A percentile compares a stretch with the other conserved stretches of the same genome.
Evolutionary conservation across 2,797 vertebrate species (phyloP).

Genomic region (Fringilla coelebs): DNA sequence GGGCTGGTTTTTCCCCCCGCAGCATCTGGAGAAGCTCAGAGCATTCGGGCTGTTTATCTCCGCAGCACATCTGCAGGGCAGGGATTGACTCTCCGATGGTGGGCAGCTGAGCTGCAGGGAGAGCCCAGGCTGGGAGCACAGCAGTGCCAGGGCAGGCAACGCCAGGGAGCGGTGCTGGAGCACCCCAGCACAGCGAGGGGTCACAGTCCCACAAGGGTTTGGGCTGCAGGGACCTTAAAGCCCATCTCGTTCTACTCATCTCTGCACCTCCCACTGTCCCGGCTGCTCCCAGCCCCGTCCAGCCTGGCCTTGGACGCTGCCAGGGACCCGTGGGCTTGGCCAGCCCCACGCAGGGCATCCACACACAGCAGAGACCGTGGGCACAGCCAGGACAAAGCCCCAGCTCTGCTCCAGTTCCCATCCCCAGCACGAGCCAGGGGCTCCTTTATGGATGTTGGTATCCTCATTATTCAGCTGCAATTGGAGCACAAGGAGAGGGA

Average conservation of each 20-base stretch:
- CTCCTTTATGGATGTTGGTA: accelerated
- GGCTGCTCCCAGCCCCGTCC: accelerated
- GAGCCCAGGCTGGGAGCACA: background rate
- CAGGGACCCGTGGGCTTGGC: background rate
- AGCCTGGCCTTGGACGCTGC: accelerated
- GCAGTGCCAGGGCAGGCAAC: background rate
- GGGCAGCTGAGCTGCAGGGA: background rate
- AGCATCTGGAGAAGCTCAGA: slow-evolving; percentile 1
- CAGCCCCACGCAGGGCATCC: background rate
- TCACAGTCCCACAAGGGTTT: background rate
- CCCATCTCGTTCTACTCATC: too few relatives aligned
- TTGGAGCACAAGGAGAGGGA: background rate
- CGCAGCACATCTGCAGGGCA: background rate
- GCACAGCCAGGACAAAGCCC: background rate
- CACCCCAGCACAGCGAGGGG: accelerated
- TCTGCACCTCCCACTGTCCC: background rate
- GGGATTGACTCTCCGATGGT: background rate
- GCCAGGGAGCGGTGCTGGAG: accelerated
- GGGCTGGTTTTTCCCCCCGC: background rate
- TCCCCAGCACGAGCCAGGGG: background rate
- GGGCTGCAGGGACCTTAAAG: accelerated
- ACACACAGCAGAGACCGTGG: accelerated
- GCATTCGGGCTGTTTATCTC: background rate
- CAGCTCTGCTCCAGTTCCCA: accelerated
- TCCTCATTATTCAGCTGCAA: background rate